phyloP scores from a whole-genome alignment of 2,797 vertebrate genomes.

The Thalassophryne amazonica region DNA sequence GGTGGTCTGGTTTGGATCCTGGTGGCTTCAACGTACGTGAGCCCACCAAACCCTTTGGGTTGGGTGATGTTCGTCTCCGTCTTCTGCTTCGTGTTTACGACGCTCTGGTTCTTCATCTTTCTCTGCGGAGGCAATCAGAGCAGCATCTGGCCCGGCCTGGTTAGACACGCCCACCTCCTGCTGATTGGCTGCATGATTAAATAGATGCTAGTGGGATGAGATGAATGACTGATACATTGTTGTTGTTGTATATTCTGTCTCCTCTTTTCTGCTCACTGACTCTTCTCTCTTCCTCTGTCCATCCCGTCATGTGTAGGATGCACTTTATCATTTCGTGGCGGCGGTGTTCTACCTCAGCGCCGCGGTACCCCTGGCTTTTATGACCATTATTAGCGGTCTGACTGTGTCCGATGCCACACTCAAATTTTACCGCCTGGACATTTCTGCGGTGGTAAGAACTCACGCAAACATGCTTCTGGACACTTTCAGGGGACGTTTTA shows the following conservation, averaged over 20 bases:
- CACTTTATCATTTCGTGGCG: conserved; percentile 62
- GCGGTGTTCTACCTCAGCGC: conserved; percentile 74
- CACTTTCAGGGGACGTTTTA: too few relatives aligned
- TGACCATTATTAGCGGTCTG: background rate
- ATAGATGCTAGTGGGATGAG: background rate
- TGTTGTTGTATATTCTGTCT: background rate
- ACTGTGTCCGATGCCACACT: accelerated
- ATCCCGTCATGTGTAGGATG: conserved; percentile 51
- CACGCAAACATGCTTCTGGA: background rate
- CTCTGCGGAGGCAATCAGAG: conserved; percentile 67
- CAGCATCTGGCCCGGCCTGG: conserved; percentile 68
- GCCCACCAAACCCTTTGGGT: conserved; percentile 59
- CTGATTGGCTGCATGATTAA: background rate
- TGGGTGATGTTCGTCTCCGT: conserved; percentile 94
- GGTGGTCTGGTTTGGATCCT: conserved; percentile 93
- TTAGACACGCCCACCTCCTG: conserved; percentile 31
- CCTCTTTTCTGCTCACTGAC: background rate
- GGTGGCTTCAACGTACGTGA: conserved; percentile 76
- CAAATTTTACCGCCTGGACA: conserved; percentile 58
- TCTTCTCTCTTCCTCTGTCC: background rate
- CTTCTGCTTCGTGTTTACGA: conserved; percentile 79
- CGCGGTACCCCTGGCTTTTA: conserved; percentile 52
- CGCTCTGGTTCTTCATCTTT: conserved; percentile 79
- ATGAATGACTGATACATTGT: background rate
- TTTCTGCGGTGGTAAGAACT: conserved; percentile 71